Evolutionary conservation across 2,888 invertebrate species (phyloP), one percentile per base, ranked within the genome.

Genomic region (Timandra comae): DNA sequence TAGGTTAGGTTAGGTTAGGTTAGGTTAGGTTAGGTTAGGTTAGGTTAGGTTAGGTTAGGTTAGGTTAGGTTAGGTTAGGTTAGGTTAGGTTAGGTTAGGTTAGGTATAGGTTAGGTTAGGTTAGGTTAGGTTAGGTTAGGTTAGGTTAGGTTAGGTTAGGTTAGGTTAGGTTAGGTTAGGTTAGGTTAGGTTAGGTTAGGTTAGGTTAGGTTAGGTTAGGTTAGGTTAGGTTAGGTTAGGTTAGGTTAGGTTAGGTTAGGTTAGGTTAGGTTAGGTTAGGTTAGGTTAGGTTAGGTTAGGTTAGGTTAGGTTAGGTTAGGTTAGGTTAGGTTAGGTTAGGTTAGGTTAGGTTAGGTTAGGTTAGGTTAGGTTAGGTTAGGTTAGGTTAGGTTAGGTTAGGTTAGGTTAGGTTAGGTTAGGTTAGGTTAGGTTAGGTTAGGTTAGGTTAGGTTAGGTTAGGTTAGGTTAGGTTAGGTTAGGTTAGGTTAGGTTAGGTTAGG

Each of bases 181-280:
- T 35, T 35, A 35, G 35, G 35, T 41, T 36, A 31, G 33, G 41
- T 34, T n/a, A 37, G 41, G 41, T 41, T 41, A 37, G 41, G 41
- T 41, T 38, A 37, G 37, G 41, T 41, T 41, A 40, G 41, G 41
- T 41, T 41, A 41, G 41, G 36, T 37, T 37, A 36, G 32, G 36
- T 36, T 36, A 31, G 32, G 36, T 36, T 32, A 29, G 32, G 32
- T 32, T 29, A 32, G 32, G 32, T 37, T 37, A 29, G 32, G 32
- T 37, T 32, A 36, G 32, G 33, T 33, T 38, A 30, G 33, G 33
- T n/a, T n/a, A n/a, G n/a, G n/a, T n/a, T n/a, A n/a, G n/a, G n/a
- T n/a, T n/a, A n/a, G n/a, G n/a, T n/a, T n/a, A n/a, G n/a, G n/a
- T n/a, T n/a, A n/a, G n/a, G n/a, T n/a, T n/a, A n/a, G n/a, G n/a